Evolutionary conservation across 2,113 vertebrate genomes (phyloP).

Genomic region (Odocoileus virginianus): DNA sequence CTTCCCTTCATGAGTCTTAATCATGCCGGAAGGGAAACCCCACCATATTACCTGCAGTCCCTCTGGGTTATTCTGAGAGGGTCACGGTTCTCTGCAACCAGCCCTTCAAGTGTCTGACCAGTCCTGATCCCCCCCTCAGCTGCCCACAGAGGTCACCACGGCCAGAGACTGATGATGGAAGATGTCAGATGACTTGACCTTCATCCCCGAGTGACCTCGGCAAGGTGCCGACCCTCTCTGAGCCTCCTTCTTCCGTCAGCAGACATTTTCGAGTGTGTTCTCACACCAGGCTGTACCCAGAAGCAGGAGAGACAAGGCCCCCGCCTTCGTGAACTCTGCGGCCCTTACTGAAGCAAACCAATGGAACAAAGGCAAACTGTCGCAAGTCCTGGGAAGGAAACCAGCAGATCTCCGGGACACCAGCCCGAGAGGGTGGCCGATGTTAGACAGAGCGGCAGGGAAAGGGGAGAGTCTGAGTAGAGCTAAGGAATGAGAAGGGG

Average conservation of each 20-base stretch:
- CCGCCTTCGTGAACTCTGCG: neutral
- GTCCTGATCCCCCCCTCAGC: neutral
- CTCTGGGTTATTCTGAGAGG: neutral
- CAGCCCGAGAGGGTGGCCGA: neutral
- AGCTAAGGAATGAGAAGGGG: neutral
- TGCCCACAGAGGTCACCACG: neutral
- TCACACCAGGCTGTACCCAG: neutral
- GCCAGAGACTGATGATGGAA: neutral
- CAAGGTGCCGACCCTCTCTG: neutral
- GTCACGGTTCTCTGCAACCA: neutral
- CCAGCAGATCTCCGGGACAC: neutral
- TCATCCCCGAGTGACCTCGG: neutral
- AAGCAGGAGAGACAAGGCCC: neutral
- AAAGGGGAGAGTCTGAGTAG: neutral
- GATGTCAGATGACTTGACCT: neutral
- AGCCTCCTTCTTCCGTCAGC: neutral
- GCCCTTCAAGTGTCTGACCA: neutral
- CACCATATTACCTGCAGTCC: neutral
- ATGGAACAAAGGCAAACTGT: neutral
- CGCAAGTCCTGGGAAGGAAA: neutral
- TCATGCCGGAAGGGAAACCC: neutral
- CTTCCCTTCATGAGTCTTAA: neutral
- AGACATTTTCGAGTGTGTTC: neutral
- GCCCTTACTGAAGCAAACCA: neutral
- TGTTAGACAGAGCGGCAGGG: neutral